Conservation (phyloP, 2,113 vertebrate genomes). For the Otus sunia region DNA sequence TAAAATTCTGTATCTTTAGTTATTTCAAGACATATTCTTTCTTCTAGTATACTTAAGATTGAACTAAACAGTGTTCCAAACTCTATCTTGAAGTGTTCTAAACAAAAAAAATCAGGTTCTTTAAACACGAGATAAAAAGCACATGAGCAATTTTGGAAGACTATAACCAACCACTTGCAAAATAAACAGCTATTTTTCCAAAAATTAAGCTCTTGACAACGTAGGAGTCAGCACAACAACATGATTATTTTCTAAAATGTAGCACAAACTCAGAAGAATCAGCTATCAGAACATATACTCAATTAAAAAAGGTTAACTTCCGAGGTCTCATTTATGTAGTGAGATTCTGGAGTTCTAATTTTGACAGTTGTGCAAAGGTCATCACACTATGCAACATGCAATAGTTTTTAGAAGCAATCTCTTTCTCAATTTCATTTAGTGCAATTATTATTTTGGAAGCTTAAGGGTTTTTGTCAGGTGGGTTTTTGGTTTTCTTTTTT, state of each 20-base stretch:
- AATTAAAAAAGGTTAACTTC: not conserved
- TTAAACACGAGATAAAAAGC: not conserved
- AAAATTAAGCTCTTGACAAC: not conserved
- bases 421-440: not conserved
- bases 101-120: not conserved
- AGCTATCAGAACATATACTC: not conserved
- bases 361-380: not conserved
- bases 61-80: not conserved
- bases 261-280: not conserved
- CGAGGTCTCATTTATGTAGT: not conserved
- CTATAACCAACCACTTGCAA: not conserved
- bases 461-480: not conserved
- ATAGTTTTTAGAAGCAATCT: not conserved
- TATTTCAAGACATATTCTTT: not conserved
- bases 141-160: not conserved
- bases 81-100: not conserved
- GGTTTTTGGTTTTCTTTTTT: too few species aligned
- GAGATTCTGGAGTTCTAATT: not conserved
- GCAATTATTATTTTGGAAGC: not conserved
- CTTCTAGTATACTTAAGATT: not conserved
- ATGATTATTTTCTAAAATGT: not conserved
- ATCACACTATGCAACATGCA: not conserved
- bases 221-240: not conserved
- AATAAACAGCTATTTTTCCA: not conserved
- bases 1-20: not conserved